Evolutionary conservation across 1,140 invertebrate genomes (phyloP).

Genomic region (Cepaea nemoralis): DNA sequence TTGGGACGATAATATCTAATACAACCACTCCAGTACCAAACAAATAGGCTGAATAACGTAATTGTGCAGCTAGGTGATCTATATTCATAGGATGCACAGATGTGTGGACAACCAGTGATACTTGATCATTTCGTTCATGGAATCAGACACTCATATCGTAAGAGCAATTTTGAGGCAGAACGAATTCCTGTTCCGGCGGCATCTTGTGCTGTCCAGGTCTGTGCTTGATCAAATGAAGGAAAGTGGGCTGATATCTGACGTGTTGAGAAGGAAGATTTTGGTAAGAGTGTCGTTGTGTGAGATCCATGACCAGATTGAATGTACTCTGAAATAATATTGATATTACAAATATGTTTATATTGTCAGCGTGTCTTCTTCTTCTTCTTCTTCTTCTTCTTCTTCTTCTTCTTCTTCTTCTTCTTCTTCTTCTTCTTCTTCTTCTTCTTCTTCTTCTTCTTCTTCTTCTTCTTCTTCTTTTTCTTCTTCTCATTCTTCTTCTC

Average conservation of each 20-base stretch:
- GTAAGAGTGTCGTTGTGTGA: slow-evolving; percentile 35
- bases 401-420: too few relatives aligned
- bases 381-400: too few relatives aligned
- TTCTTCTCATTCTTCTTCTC: too few relatives aligned
- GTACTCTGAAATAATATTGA: too few relatives aligned
- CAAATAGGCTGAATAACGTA: too few relatives aligned
- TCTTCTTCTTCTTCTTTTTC: slow-evolving; percentile 7
- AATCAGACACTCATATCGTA: slow-evolving; percentile 40
- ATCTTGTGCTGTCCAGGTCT: slow-evolving; percentile 47
- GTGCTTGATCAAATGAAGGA: slow-evolving; percentile 46
- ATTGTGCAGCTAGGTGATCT: too few relatives aligned
- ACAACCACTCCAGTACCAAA: too few relatives aligned
- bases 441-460: background rate
- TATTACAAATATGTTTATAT: background rate
- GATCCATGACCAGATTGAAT: too few relatives aligned
- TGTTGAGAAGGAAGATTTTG: slow-evolving; percentile 42
- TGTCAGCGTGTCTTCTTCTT: too few relatives aligned
- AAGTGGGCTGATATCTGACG: slow-evolving; percentile 41
- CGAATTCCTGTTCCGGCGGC: slow-evolving; percentile 41
- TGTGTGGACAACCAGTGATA: background rate
- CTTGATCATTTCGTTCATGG: background rate
- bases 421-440: background rate
- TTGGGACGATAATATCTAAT: too few relatives aligned
- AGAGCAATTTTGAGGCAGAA: slow-evolving; percentile 46
- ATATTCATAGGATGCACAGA: too few relatives aligned